Evolutionary conservation across 2,888 invertebrate species (phyloP).

Genomic region (Bhutanitis thaidina): DNA sequence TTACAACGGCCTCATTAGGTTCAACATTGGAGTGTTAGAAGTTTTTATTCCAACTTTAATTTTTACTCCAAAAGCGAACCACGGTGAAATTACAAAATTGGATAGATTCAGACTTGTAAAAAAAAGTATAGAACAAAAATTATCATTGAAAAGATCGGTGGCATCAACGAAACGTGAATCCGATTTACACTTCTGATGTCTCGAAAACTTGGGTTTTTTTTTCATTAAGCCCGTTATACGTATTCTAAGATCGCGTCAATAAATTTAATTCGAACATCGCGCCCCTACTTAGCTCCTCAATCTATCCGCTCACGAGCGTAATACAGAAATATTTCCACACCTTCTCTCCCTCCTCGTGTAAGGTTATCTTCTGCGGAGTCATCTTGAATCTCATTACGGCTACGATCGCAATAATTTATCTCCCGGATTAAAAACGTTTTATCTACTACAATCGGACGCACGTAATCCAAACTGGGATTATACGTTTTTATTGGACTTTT

Average conservation of each 20-base stretch:
- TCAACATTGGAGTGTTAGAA: too few species aligned
- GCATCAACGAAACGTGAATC: too few species aligned
- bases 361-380: neutral
- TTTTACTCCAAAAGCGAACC: too few species aligned
- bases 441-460: conserved; percentile 14
- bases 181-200: too few species aligned
- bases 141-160: too few species aligned
- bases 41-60: too few species aligned
- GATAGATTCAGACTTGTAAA: too few species aligned
- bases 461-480: conserved; percentile 6
- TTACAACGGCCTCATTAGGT: too few species aligned
- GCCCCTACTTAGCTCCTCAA: neutral
- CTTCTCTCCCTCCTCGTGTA: neutral
- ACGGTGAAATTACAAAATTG: too few species aligned
- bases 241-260: neutral
- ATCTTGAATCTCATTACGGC: conserved; percentile 16
- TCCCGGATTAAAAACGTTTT: conserved; percentile 16
- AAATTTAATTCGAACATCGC: neutral
- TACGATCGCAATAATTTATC: conserved; percentile 7
- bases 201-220: neutral
- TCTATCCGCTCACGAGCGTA: neutral
- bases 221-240: neutral
- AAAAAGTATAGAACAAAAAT: too few species aligned
- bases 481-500: conserved; percentile 12
- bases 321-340: neutral